Percentiles rank a stretch among this genome's conserved stretches.
Conservation (phyloP, 1,140 invertebrate species). For the Marisa cornuarietis region DNA sequence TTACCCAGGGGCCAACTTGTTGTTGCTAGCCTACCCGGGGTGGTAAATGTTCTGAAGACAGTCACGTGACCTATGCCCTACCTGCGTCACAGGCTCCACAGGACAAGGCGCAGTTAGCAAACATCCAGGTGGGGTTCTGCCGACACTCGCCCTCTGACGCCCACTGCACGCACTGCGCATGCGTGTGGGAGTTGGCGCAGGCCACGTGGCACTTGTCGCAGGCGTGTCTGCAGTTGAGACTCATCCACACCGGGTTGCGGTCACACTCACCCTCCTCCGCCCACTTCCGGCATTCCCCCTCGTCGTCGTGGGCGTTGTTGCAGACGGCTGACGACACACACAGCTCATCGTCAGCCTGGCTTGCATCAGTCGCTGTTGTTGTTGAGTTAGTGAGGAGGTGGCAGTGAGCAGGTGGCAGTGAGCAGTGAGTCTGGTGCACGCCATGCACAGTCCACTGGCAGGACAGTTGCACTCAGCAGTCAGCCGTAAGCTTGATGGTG, state of each 20-base stretch:
- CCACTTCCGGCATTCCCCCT: slow-evolving; percentile 46
- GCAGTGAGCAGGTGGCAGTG: too few relatives aligned
- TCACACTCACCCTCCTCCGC: slow-evolving; percentile 52
- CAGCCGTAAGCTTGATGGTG: too few relatives aligned
- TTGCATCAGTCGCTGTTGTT: too few relatives aligned
- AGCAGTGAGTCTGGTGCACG: too few relatives aligned
- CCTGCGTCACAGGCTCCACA: slow-evolving; percentile 24
- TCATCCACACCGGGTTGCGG: slow-evolving; percentile 56
- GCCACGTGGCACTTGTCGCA: slow-evolving; percentile 36
- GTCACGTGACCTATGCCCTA: neutral
- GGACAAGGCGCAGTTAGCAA: slow-evolving; percentile 42
- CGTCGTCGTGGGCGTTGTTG: slow-evolving; percentile 18
- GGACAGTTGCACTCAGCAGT: too few relatives aligned
- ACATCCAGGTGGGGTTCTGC: slow-evolving; percentile 53
- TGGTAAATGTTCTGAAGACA: too few relatives aligned
- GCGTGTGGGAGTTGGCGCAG: slow-evolving; percentile 24
- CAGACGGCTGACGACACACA: slow-evolving; percentile 7
- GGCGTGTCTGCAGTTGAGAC: slow-evolving; percentile 41
- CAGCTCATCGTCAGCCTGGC: too few relatives aligned
- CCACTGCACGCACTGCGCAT: slow-evolving; percentile 41
- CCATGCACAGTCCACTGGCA: too few relatives aligned
- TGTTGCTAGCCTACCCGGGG: too few relatives aligned
- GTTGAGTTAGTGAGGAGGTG: too few relatives aligned
- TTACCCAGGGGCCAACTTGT: too few relatives aligned
- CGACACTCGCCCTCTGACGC: slow-evolving; percentile 41